These are phyloP conservation scores for Melanerpes aurifrons DNA, from an alignment of 2,113 vertebrate species.

Conservation along the genomic window DNA sequence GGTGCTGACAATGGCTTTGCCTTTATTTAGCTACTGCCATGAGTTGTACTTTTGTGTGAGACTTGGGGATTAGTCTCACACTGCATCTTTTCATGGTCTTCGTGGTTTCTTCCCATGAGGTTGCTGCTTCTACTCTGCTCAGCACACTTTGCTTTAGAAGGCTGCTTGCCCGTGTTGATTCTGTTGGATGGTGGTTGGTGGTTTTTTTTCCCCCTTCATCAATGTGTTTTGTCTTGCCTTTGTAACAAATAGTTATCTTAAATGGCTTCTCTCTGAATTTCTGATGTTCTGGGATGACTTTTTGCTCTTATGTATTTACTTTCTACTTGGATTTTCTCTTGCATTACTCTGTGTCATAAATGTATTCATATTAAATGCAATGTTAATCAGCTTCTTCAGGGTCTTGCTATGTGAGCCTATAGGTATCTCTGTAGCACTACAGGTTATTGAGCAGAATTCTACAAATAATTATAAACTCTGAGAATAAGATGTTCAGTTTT, in stretches of 20 bases:
- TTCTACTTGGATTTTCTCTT: neutral
- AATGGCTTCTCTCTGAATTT: constrained; percentile 47
- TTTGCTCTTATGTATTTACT: neutral
- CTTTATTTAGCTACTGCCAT: rapidly evolving
- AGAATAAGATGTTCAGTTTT: neutral
- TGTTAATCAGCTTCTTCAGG: neutral
- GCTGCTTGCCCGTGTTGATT: neutral
- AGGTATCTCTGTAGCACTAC: neutral
- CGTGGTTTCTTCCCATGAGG: neutral
- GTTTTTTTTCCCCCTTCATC: neutral
- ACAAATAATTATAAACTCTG: neutral
- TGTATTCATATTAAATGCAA: neutral
- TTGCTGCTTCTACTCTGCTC: neutral
- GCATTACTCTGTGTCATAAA: neutral
- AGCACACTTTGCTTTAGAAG: neutral
- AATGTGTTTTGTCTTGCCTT: neutral
- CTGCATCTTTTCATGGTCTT: rapidly evolving
- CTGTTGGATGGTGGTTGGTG: neutral
- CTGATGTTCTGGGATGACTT: constrained; percentile 20
- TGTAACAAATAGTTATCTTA: constrained; percentile 28
- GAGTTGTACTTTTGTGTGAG: neutral
- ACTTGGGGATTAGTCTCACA: neutral
- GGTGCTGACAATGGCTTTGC: rapidly evolving
- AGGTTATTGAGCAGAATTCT: neutral
- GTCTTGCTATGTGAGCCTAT: neutral